These are phyloP conservation scores for Mormyrus lacerda DNA, from an alignment of 2,113 vertebrate genomes.

Conservation along the genomic window DNA sequence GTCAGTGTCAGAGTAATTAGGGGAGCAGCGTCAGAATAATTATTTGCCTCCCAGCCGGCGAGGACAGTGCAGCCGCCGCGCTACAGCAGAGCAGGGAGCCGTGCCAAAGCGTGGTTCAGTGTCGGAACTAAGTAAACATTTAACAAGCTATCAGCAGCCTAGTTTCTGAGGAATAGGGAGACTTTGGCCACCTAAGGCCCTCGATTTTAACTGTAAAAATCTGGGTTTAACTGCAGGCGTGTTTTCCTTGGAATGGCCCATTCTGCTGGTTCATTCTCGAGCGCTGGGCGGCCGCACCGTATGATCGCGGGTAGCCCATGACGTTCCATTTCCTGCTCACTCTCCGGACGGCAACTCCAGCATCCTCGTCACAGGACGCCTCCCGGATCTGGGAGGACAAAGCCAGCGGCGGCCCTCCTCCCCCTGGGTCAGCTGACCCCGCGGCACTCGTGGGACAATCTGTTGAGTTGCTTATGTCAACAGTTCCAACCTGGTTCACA, in stretches of 20 bases:
- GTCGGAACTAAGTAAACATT: not conserved
- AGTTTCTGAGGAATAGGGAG: not conserved
- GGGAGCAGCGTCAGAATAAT: conserved; percentile 35
- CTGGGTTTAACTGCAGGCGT: not conserved
- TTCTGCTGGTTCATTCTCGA: not conserved
- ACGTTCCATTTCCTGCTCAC: not conserved
- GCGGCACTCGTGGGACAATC: not conserved
- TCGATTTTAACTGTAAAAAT: not conserved
- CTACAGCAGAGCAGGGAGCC: not conserved
- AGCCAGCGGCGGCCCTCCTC: not conserved
- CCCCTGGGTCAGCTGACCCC: not conserved
- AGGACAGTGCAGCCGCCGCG: conserved; percentile 41
- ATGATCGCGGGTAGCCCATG: not conserved
- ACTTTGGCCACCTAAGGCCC: not conserved
- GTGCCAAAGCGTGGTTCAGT: not conserved
- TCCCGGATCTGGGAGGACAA: not conserved
- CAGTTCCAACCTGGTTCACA: not conserved
- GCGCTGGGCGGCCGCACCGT: not conserved
- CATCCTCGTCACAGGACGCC: not conserved
- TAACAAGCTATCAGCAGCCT: not conserved
- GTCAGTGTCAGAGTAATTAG: conserved; percentile 61
- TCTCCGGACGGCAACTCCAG: not conserved
- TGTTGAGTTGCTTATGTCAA: not conserved
- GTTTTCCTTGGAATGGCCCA: not conserved
- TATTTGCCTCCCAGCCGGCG: conserved; percentile 49